phyloP scores from a whole-genome alignment of 2,888 invertebrate species.

The Eupithecia vulgata region DNA sequence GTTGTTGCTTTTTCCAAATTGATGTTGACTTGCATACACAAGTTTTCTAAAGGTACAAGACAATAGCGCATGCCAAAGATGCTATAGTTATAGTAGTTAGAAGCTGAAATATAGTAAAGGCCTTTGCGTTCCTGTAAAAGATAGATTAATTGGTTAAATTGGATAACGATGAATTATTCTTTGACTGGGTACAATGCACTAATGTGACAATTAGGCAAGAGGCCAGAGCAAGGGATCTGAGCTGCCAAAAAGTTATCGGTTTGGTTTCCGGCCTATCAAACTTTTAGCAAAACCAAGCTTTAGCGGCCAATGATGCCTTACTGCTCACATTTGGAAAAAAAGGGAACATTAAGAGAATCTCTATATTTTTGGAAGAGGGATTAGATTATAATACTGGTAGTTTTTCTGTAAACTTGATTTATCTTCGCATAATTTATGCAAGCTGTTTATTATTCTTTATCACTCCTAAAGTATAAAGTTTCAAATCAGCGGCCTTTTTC shows the following conservation, averaged over 20 bases:
- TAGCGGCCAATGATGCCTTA: background rate
- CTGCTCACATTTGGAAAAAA: background rate
- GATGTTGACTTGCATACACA: too few relatives aligned
- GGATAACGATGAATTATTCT: constrained; percentile 5
- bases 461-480: too few relatives aligned
- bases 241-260: background rate
- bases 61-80: too few relatives aligned
- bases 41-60: too few relatives aligned
- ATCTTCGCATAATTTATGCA: background rate
- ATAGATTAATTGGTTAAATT: background rate
- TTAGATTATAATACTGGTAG: too few relatives aligned
- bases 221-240: background rate
- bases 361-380: background rate
- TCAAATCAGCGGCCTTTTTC: too few relatives aligned
- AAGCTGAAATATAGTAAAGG: background rate
- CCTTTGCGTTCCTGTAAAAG: background rate
- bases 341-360: background rate
- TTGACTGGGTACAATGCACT: background rate
- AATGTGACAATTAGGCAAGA: constrained; percentile 10
- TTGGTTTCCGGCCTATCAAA: constrained; percentile 1
- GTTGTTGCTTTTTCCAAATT: too few relatives aligned
- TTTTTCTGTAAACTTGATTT: background rate
- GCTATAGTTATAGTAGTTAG: too few relatives aligned
- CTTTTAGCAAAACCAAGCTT: background rate
- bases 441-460: background rate